phyloP scores from a whole-genome alignment of 2,797 vertebrate genomes.

The Notolepis coatsorum region DNA sequence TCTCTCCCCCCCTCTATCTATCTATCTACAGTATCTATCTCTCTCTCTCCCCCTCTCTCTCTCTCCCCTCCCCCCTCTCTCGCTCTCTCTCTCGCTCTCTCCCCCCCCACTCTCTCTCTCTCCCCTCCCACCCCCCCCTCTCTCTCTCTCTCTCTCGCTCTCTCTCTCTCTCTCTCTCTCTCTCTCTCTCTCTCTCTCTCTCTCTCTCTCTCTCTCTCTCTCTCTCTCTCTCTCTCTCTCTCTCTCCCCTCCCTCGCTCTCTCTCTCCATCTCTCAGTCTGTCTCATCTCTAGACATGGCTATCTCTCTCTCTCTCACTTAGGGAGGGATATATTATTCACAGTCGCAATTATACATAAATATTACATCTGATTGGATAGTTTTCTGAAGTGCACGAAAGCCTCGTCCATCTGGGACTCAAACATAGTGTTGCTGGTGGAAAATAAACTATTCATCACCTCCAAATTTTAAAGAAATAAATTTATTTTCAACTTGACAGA shows the following conservation, averaged over 20 bases:
- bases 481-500: too few relatives aligned
- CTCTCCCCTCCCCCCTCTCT: background rate
- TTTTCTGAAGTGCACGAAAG: too few relatives aligned
- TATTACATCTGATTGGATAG: too few relatives aligned
- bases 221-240: background rate
- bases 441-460: too few relatives aligned
- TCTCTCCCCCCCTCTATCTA: slow-evolving; percentile 23
- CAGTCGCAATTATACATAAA: too few relatives aligned
- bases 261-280: background rate
- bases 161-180: background rate
- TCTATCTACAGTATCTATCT: slow-evolving; percentile 29
- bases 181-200: background rate
- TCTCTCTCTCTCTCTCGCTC: background rate
- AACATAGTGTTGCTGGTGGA: too few relatives aligned
- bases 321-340: too few relatives aligned
- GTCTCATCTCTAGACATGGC: background rate
- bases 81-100: slow-evolving; percentile 16
- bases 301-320: background rate
- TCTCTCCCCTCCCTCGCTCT: too few relatives aligned
- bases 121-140: background rate
- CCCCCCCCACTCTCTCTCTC: background rate
- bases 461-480: too few relatives aligned
- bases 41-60: slow-evolving; percentile 18
- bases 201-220: background rate
- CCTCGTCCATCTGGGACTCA: too few relatives aligned